Base-by-base conservation (phyloP, 2,888 invertebrate genomes). In the Drosophila merina region DNA sequence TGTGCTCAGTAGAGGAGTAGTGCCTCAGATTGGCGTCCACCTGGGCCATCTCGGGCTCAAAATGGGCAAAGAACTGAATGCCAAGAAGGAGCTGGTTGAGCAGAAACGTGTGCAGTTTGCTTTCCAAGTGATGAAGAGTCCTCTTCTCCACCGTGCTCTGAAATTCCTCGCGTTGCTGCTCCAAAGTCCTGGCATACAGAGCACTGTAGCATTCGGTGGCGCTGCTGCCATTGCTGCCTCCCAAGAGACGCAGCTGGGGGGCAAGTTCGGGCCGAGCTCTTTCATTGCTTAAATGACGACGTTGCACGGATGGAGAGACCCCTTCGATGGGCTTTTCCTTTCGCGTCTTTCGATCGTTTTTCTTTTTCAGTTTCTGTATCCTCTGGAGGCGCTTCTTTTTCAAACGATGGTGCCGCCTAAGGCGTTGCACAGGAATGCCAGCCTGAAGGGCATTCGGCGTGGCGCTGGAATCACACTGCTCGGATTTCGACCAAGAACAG, bases 11-110 rank as follows among this genome's bases (percentile, higher is more conserved):
- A 74, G 89, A 88, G 47, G 83, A 77, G 31, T 83, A 78, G 10
- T 25, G 14, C 25, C 89, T 86, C 25, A 90, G 75, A 51, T 89
- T 81, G n/a, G 89, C 88, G 25, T 85, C 80, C 8, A 89, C 83
- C 50, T 74, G 71, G 7, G 77, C 72, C 57, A 90, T 74, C 69
- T 92, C 92, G 47, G 90, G 93, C 89, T 96, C 95, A 87, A 94
- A 96, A 90, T 96, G 95, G 75, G 95, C 94, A 84, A 96, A 96
- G 92, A 97, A 96, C 91, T 96, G 96, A 25, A 96, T 93, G 10
- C 94, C 94, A 89, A 96, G 93, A 57, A 96, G 92, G 60, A 96
- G 93, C 89, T 96, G 96, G 89, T 97, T 96, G 9, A 96, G 91
- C 8, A 96, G 92, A 89, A 97, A 97, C 3, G 93, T 93, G 82